A percentile compares a stretch with the other conserved stretches of the same genome.
Conservation (phyloP, 2,797 vertebrate species). For the Coluber constrictor region DNA sequence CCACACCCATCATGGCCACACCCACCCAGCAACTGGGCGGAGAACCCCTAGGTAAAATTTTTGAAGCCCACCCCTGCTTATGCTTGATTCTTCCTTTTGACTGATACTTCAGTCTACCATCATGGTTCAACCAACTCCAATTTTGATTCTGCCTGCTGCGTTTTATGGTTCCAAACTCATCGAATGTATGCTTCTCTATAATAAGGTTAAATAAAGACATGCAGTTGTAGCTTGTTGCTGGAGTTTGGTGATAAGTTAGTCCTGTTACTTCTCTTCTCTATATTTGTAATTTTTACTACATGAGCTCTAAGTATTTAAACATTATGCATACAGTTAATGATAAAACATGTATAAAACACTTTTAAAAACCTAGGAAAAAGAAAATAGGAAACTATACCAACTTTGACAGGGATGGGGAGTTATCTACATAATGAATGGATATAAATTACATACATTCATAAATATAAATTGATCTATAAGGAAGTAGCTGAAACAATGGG, state of each 20-base stretch:
- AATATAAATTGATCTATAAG: background rate
- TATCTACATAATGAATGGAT: background rate
- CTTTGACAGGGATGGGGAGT: background rate
- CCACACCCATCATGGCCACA: no score
- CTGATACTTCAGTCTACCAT: background rate
- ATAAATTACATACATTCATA: background rate
- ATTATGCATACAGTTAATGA: background rate
- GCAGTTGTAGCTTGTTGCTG: background rate
- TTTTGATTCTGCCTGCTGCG: background rate
- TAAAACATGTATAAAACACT: background rate
- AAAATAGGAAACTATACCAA: constrained; percentile 1
- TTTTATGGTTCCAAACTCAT: background rate
- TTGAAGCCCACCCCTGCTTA: no score
- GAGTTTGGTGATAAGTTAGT: background rate
- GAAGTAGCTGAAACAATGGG: background rate
- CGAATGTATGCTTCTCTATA: background rate
- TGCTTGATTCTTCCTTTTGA: background rate
- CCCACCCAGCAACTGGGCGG: no score
- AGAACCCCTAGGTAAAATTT: no score
- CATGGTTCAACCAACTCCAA: background rate
- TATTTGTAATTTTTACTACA: background rate
- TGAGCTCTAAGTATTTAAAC: background rate
- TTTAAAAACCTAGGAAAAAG: background rate
- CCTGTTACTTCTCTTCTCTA: constrained; percentile 9
- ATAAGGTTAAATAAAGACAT: constrained; percentile 1